Percentiles rank a stretch among this genome's conserved stretches.
Conservation (phyloP, 2,888 invertebrate genomes). For the Microplitis deprimator region DNA sequence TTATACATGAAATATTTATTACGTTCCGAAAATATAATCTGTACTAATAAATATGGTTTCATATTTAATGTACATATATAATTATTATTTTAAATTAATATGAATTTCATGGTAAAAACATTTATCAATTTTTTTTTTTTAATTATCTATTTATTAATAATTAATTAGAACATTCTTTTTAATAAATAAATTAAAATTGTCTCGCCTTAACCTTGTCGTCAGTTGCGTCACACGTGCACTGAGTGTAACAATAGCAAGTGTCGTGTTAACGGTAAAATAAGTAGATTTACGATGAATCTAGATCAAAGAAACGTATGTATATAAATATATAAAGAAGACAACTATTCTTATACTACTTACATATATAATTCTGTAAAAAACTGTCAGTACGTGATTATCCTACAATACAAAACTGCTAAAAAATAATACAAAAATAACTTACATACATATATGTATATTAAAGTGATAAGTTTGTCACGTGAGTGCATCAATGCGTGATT, state of each 20-base stretch:
- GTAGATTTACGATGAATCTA: not conserved
- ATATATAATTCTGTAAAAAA: not conserved
- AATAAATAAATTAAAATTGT: not conserved
- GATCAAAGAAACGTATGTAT: not conserved
- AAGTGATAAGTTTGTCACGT: constrained; percentile 19
- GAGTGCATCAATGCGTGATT: constrained; percentile 6
- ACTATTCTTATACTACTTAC: too few species aligned
- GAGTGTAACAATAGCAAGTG: not conserved
- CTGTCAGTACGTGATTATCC: not conserved
- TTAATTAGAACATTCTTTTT: not conserved
- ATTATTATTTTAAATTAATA: not conserved
- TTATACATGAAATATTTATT: not conserved
- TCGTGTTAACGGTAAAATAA: not conserved
- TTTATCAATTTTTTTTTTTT: not conserved
- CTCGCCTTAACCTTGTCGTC: not conserved
- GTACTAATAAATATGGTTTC: not conserved
- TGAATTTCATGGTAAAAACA: not conserved
- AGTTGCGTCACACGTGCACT: not conserved
- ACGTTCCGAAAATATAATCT: not conserved
- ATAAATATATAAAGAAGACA: too few species aligned
- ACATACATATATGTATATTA: not conserved
- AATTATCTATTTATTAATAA: not conserved
- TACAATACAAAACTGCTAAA: not conserved
- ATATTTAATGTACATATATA: not conserved
- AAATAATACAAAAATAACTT: not conserved